Conservation (phyloP, 2,113 vertebrate genomes). For the Periophthalmus modestus region DNA sequence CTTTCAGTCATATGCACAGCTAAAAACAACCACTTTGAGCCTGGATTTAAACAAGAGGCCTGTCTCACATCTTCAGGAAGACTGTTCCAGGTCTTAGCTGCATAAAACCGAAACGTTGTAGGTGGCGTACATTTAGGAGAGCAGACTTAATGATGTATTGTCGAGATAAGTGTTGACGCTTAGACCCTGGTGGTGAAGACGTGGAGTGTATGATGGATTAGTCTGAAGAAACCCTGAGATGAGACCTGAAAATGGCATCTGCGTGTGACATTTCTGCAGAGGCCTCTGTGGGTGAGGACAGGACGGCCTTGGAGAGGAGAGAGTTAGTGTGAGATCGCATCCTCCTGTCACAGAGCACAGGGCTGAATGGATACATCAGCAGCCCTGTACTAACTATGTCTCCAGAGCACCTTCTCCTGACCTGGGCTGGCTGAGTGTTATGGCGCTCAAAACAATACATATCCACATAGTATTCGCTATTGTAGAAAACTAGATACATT, state of each 20-base stretch:
- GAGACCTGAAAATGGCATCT: background rate
- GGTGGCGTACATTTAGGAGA: background rate
- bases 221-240: background rate
- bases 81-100: too few species aligned
- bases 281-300: background rate
- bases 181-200: background rate
- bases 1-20: too few species aligned
- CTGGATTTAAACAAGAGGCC: too few species aligned
- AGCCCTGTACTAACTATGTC: background rate
- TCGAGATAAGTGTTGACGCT: background rate
- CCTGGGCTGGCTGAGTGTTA: background rate
- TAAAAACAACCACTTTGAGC: too few species aligned
- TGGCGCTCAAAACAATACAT: background rate
- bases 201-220: background rate
- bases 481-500: background rate
- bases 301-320: background rate
- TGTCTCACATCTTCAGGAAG: too few species aligned
- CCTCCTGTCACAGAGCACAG: background rate
- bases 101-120: too few species aligned
- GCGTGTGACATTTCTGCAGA: constrained; percentile 1
- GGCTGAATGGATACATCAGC: background rate
- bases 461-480: background rate
- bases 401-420: background rate
- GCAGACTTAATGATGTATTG: background rate
- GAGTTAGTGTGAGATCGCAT: constrained; percentile 5